Evolutionary conservation across 2,113 vertebrate species (phyloP).

Genomic region (Castor canadensis): DNA sequence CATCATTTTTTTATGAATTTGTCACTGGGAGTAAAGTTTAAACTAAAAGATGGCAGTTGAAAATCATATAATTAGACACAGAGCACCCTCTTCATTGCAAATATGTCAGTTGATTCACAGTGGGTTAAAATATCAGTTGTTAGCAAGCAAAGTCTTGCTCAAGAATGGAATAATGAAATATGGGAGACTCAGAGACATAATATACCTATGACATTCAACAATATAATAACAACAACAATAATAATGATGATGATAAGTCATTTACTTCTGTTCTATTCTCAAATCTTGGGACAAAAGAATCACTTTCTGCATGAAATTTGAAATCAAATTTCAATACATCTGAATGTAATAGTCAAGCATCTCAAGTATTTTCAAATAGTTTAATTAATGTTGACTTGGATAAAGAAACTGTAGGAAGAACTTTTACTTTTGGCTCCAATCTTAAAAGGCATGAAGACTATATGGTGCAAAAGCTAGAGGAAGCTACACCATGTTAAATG

Average conservation of each 20-base stretch:
- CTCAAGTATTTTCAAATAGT: neutral
- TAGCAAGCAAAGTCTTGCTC: neutral
- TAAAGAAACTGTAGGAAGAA: neutral
- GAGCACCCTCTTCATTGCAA: neutral
- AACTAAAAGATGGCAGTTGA: neutral
- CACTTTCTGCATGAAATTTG: neutral
- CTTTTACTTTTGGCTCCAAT: neutral
- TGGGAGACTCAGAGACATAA: neutral
- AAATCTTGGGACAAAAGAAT: neutral
- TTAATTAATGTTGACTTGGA: neutral
- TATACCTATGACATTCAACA: neutral
- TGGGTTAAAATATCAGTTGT: neutral
- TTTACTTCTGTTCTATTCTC: neutral
- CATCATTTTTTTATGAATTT: neutral
- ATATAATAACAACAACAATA: neutral
- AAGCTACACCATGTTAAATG: neutral
- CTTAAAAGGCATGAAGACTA: neutral
- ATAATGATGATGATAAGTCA: neutral
- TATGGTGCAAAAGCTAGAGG: neutral
- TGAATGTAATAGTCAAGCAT: neutral
- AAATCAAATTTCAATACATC: constrained; percentile 20
- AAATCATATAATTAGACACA: neutral
- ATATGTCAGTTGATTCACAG: neutral
- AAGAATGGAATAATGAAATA: neutral
- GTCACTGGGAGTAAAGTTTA: neutral